A percentile compares a stretch with the other conserved stretches of the same genome.
Conservation (phyloP, 2,888 invertebrate species). For the Trileptium ribeirensis region DNA sequence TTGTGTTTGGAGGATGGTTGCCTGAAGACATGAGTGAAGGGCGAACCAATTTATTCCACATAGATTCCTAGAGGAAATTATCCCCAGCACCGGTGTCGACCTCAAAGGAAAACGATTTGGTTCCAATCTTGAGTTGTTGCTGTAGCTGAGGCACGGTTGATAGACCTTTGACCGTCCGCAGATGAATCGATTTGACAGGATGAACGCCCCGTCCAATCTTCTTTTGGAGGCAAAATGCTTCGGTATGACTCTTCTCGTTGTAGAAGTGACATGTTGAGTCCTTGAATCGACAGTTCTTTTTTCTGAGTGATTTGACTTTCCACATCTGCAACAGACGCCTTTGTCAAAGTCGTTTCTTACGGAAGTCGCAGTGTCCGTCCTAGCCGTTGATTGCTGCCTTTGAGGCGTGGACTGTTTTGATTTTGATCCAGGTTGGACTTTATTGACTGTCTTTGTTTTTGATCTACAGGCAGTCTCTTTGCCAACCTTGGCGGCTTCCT, state of each 20-base stretch:
- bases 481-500: slow-evolving; percentile 29
- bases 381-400: no score
- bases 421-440: no score
- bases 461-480: neutral
- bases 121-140: slow-evolving; percentile 18
- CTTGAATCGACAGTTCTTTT: neutral
- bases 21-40: no score
- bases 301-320: neutral
- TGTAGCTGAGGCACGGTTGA: slow-evolving; percentile 20
- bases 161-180: no score
- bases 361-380: no score
- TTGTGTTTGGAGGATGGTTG: no score
- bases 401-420: no score
- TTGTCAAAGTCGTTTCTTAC: no score
- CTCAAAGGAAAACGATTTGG: slow-evolving; percentile 7
- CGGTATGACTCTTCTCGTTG: neutral
- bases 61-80: neutral
- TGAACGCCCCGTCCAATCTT: no score
- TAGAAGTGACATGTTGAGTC: neutral
- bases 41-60: neutral
- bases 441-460: neutral
- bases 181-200: no score
- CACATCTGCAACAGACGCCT: neutral
- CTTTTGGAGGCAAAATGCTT: neutral
- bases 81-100: slow-evolving; percentile 21